Evolutionary conservation across 2,888 invertebrate genomes (phyloP).

Genomic region (Fragum sueziense): DNA sequence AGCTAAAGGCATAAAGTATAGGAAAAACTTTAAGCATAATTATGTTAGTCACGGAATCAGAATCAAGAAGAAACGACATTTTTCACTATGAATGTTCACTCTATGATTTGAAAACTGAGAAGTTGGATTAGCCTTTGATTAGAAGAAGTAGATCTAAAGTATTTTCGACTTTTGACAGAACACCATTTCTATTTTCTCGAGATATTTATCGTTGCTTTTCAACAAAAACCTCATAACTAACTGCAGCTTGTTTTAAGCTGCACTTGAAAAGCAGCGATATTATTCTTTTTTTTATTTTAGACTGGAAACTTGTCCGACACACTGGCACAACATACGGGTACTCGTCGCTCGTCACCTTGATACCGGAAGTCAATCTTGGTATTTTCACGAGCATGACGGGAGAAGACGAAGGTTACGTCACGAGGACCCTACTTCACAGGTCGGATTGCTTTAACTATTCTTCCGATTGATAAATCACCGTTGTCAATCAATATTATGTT

Average conservation of each 20-base stretch:
- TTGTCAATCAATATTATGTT: no score
- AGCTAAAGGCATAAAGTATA: no score
- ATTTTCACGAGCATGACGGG: conserved; percentile 73
- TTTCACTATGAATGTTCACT: no score
- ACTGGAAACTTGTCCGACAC: conserved; percentile 54
- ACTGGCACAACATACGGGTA: conserved; percentile 76
- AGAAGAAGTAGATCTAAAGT: no score
- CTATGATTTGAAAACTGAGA: no score
- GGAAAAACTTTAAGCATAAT: no score
- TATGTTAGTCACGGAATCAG: no score
- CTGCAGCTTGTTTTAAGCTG: no score
- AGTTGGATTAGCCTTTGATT: no score
- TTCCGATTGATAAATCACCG: no score
- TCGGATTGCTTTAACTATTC: neutral
- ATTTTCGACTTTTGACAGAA: neutral
- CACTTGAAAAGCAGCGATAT: no score
- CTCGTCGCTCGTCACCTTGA: conserved; percentile 68
- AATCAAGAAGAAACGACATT: no score
- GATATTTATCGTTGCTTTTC: neutral
- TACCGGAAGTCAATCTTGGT: conserved; percentile 70
- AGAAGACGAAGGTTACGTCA: conserved; percentile 64
- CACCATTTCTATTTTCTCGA: neutral
- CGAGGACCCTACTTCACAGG: conserved; percentile 71
- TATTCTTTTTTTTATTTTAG: conserved; percentile 7
- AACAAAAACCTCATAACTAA: neutral